Evolutionary conservation across 1,140 invertebrate genomes (phyloP).

Genomic region (Cydia strobilella): DNA sequence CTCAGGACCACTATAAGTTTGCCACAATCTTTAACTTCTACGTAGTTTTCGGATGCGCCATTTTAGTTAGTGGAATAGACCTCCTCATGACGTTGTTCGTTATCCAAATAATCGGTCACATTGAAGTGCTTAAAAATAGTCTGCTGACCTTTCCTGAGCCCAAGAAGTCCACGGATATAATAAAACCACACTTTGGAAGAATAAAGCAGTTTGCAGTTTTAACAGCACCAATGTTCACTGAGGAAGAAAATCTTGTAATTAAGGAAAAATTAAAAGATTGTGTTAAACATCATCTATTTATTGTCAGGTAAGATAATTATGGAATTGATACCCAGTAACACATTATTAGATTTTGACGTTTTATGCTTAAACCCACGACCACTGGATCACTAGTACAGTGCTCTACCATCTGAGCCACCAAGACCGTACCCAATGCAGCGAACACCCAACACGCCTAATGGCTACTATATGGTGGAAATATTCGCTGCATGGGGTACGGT

Average conservation of each 20-base stretch:
- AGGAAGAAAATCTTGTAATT: conserved; percentile 37
- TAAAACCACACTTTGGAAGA: background rate
- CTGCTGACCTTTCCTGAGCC: conserved; percentile 34
- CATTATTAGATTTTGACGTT: background rate
- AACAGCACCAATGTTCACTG: conserved; percentile 35
- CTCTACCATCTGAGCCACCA: too few relatives aligned
- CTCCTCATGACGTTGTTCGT: conserved; percentile 39
- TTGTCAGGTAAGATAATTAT: conserved; percentile 36
- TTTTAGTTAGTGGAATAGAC: conserved; percentile 35
- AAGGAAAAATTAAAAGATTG: conserved; percentile 29
- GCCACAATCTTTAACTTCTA: conserved; percentile 39
- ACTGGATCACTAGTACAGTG: too few relatives aligned
- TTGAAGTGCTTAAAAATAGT: conserved; percentile 37
- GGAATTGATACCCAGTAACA: too few relatives aligned
- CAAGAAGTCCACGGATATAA: background rate
- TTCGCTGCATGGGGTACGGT: too few relatives aligned
- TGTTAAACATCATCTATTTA: conserved; percentile 42
- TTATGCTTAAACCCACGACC: too few relatives aligned
- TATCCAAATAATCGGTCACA: conserved; percentile 45
- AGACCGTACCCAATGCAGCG: too few relatives aligned
- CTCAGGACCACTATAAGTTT: conserved; percentile 36
- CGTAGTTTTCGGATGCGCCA: conserved; percentile 33
- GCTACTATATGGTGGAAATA: too few relatives aligned
- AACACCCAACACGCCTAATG: too few relatives aligned
- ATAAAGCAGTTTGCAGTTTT: background rate